Conservation (phyloP, 1,140 invertebrate genomes). For the Sweltsa coloradensis region DNA sequence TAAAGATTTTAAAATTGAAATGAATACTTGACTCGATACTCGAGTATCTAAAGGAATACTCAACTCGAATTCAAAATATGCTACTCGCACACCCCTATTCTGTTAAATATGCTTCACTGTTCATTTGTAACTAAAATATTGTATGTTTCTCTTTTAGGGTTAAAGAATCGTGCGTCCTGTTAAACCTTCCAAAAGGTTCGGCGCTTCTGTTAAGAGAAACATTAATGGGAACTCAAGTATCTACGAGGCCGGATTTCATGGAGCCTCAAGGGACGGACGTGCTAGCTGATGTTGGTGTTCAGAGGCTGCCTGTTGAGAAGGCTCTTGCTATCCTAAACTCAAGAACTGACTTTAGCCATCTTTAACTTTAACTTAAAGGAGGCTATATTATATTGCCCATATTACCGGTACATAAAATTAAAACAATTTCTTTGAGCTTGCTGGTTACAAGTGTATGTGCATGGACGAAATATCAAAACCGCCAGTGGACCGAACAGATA, state of each 20-base stretch:
- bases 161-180: constrained; percentile 60
- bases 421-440: too few relatives aligned
- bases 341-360: constrained; percentile 38
- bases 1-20: constrained; percentile 9
- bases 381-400: too few relatives aligned
- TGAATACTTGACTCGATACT: constrained; percentile 2
- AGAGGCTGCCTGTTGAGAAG: constrained; percentile 41
- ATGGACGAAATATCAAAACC: too few relatives aligned
- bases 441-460: too few relatives aligned
- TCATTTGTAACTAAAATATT: constrained; percentile 13
- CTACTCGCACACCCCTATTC: not conserved
- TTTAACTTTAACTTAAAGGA: too few relatives aligned
- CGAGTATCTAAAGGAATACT: not conserved
- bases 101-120: constrained; percentile 11
- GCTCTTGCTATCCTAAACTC: constrained; percentile 41
- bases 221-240: constrained; percentile 26
- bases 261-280: constrained; percentile 33
- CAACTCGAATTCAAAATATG: not conserved
- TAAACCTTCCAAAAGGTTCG: constrained; percentile 63
- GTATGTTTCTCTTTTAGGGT: constrained; percentile 41
- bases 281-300: constrained; percentile 50
- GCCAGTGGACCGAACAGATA: too few relatives aligned
- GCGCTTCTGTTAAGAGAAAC: constrained; percentile 60
- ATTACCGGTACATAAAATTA: too few relatives aligned
- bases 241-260: constrained; percentile 27